Evolutionary conservation across 2,797 vertebrate species (phyloP).

Genomic region (Cheracebus regulus): DNA sequence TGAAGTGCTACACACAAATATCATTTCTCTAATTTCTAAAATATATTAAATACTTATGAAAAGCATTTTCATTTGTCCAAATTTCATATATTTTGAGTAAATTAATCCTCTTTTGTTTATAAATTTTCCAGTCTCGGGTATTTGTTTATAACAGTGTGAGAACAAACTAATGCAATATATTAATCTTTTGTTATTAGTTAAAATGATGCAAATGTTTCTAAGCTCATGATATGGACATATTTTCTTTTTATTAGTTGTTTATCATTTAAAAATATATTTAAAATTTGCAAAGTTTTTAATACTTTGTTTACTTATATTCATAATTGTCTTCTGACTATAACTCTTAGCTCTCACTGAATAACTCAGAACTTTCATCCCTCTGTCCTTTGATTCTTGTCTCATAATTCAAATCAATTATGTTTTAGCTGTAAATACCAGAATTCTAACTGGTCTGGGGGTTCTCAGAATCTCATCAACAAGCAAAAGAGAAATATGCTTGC

Average conservation of each 20-base stretch:
- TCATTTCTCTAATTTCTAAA: not conserved
- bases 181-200: not conserved
- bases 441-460: not conserved
- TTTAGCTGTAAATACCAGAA: not conserved
- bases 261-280: slow-evolving; percentile 18
- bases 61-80: not conserved
- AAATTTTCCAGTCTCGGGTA: too few species aligned
- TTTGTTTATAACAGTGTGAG: too few species aligned
- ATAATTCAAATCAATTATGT: not conserved
- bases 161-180: not conserved
- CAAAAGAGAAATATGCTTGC: too few species aligned
- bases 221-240: not conserved
- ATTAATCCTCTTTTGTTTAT: too few species aligned
- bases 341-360: not conserved
- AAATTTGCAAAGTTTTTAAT: slow-evolving; percentile 24
- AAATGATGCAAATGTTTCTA: not conserved
- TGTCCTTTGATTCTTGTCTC: not conserved
- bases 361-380: not conserved
- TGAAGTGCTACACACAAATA: not conserved
- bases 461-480: not conserved
- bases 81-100: not conserved
- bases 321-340: slow-evolving; percentile 24
- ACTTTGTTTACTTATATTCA: not conserved
- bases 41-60: not conserved
- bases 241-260: slow-evolving; percentile 32